phyloP scores from a whole-genome alignment of 2,888 invertebrate species.

The Carabus problematicus region DNA sequence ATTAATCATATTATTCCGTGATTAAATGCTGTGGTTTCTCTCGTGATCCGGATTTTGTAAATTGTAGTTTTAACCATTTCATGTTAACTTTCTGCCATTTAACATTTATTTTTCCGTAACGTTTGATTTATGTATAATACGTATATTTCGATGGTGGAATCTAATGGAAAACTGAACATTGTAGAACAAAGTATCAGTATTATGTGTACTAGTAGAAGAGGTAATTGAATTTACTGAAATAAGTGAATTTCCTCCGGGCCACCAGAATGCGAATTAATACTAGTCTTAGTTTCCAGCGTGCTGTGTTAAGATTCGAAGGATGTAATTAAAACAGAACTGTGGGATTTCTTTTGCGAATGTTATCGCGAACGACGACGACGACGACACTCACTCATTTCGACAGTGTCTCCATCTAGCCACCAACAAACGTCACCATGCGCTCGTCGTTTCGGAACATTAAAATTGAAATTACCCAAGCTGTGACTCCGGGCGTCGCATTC shows the following conservation, averaged over 20 bases:
- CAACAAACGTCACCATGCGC: slow-evolving; percentile 29
- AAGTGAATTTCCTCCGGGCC: slow-evolving; percentile 23
- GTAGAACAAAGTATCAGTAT: no score
- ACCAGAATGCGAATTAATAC: slow-evolving; percentile 49
- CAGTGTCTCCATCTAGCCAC: background rate
- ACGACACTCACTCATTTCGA: slow-evolving; percentile 31
- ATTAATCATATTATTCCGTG: slow-evolving; percentile 24
- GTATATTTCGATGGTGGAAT: no score
- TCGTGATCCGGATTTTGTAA: slow-evolving; percentile 27
- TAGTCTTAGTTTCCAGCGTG: slow-evolving; percentile 54
- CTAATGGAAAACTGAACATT: no score
- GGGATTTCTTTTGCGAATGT: slow-evolving; percentile 53
- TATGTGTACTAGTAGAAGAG: no score
- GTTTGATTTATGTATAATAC: no score
- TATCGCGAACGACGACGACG: slow-evolving; percentile 4
- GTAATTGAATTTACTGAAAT: slow-evolving; percentile 26
- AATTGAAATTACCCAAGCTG: slow-evolving; percentile 52
- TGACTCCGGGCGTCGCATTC: slow-evolving; percentile 50
- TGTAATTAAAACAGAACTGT: slow-evolving; percentile 53
- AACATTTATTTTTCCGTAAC: no score
- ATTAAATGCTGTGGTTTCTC: slow-evolving; percentile 16
- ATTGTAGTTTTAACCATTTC: background rate
- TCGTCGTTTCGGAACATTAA: slow-evolving; percentile 49
- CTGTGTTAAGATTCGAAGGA: slow-evolving; percentile 51
- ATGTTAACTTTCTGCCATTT: no score